Conservation (phyloP, 2,888 invertebrate genomes). For the Drosophila yooni region DNA sequence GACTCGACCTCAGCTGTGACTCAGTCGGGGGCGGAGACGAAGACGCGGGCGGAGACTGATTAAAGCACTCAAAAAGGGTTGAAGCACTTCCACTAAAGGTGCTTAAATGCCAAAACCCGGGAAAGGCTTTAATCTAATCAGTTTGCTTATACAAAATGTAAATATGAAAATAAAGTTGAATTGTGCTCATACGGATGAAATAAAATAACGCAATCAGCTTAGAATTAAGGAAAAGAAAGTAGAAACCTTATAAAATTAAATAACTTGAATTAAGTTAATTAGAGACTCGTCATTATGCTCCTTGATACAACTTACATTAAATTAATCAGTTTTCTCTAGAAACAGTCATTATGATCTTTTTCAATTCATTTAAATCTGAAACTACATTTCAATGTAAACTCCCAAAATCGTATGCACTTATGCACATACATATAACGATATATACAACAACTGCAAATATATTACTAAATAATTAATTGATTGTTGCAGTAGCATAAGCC, state of each 20-base stretch:
- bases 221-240: background rate
- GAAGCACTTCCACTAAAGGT: conserved; percentile 11
- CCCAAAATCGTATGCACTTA: background rate
- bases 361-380: background rate
- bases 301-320: too few species aligned
- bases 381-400: background rate
- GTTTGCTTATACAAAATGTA: too few species aligned
- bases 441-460: background rate
- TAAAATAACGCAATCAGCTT: background rate
- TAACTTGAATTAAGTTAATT: too few species aligned
- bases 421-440: background rate
- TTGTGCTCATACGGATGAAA: background rate
- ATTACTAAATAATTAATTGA: background rate
- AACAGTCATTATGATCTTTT: background rate
- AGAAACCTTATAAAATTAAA: too few species aligned
- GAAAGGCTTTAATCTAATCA: background rate
- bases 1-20: conserved; percentile 30
- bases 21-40: conserved; percentile 20
- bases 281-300: too few species aligned
- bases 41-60: background rate
- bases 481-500: background rate
- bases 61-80: conserved; percentile 17
- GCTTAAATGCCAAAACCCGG: background rate
- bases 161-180: background rate
- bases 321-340: too few species aligned